These are phyloP conservation scores for Bruchidius siliquastri DNA, from an alignment of 2,888 invertebrate species.

Conservation along the genomic window DNA sequence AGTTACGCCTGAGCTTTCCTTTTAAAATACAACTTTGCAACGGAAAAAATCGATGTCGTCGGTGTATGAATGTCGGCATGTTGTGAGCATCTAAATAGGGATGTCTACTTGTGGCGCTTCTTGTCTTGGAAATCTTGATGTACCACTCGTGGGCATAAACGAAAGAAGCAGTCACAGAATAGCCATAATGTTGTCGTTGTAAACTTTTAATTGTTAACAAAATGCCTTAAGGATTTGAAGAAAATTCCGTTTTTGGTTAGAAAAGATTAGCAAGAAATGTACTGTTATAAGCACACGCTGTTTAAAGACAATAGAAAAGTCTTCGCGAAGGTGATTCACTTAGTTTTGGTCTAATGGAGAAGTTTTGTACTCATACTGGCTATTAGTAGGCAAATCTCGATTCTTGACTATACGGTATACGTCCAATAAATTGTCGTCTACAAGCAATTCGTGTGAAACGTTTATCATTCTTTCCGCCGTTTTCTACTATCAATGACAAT, in stretches of 20 bases:
- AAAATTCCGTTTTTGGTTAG: neutral
- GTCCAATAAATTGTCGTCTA: neutral
- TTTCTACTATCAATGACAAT: neutral
- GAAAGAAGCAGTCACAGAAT: neutral
- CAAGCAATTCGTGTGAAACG: neutral
- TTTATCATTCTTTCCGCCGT: neutral
- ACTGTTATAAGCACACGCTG: neutral
- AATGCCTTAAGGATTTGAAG: neutral
- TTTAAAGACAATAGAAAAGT: neutral
- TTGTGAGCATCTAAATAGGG: neutral
- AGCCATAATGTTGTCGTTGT: neutral
- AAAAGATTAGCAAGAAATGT: neutral
- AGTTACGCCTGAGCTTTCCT: neutral
- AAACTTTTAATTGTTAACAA: neutral
- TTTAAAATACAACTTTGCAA: neutral
- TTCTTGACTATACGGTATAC: neutral
- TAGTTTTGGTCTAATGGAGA: neutral
- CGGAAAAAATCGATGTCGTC: neutral
- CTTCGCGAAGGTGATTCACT: neutral
- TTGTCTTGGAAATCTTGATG: neutral
- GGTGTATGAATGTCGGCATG: neutral
- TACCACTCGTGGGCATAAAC: neutral
- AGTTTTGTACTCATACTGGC: neutral
- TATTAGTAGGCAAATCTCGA: neutral
- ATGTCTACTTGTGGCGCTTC: neutral